Conservation (phyloP, 2,888 invertebrate species). For the Papilio elwesi region DNA sequence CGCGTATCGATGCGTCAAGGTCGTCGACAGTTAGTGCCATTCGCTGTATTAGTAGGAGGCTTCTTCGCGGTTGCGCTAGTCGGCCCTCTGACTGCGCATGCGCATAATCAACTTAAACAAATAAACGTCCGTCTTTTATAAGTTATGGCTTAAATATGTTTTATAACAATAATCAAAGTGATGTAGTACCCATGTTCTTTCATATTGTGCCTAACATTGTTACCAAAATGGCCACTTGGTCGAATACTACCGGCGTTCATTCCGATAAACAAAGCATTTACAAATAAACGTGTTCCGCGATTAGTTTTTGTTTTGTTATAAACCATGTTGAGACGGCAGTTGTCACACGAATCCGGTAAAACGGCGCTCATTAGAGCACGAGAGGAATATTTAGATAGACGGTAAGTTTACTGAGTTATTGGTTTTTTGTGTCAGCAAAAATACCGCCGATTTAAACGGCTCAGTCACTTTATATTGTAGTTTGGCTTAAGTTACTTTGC, state of each 20-base stretch:
- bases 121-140: conserved; percentile 40
- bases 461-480: no score
- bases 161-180: not conserved
- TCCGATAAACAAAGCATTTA: conserved; percentile 10
- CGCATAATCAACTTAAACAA: conserved; percentile 45
- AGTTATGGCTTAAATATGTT: conserved; percentile 10
- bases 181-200: not conserved
- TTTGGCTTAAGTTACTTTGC: no score
- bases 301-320: conserved; percentile 16
- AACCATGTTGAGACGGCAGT: conserved; percentile 72
- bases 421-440: not conserved
- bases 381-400: conserved; percentile 72
- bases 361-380: conserved; percentile 68
- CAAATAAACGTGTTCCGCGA: conserved; percentile 29
- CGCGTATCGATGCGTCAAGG: conserved; percentile 61
- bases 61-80: conserved; percentile 57
- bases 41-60: conserved; percentile 56
- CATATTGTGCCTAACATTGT: not conserved
- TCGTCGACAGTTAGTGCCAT: conserved; percentile 63
- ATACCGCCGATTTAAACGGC: not conserved
- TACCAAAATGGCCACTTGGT: conserved; percentile 1
- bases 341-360: conserved; percentile 77
- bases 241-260: conserved; percentile 16
- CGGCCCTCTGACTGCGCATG: conserved; percentile 54
- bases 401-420: conserved; percentile 57